Evolutionary conservation across 2,113 vertebrate species (phyloP).

Genomic region (Leucopsar rothschildi): DNA sequence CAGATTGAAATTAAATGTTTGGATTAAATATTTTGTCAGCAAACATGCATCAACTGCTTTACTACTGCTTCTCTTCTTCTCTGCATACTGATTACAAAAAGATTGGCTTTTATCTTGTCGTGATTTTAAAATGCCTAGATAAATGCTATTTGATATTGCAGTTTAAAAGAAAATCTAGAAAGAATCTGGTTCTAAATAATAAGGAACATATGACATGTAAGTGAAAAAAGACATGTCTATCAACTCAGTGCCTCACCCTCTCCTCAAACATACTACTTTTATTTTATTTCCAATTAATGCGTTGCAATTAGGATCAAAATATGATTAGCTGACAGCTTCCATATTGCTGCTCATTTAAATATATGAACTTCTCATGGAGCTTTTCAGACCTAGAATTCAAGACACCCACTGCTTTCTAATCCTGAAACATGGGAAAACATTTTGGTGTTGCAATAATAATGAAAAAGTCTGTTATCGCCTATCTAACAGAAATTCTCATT

Average conservation of each 20-base stretch:
- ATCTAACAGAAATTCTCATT: slow-evolving; percentile 37
- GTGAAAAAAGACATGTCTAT: background rate
- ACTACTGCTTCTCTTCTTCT: slow-evolving; percentile 70
- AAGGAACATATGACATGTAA: background rate
- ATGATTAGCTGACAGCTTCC: background rate
- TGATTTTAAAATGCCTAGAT: slow-evolving; percentile 72
- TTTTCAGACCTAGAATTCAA: slow-evolving; percentile 17
- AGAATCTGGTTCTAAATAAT: slow-evolving; percentile 21
- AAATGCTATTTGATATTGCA: slow-evolving; percentile 63
- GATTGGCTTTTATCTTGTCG: slow-evolving; percentile 78
- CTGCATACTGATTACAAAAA: slow-evolving; percentile 81
- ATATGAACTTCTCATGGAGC: background rate
- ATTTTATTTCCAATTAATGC: background rate
- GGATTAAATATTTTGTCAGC: slow-evolving; percentile 86
- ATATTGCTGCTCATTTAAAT: background rate
- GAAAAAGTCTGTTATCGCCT: background rate
- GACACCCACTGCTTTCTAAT: slow-evolving; percentile 5
- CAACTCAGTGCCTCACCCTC: background rate
- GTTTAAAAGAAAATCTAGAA: slow-evolving; percentile 36
- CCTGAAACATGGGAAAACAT: background rate
- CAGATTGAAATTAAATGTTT: slow-evolving; percentile 87
- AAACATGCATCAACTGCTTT: slow-evolving; percentile 81
- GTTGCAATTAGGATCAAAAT: background rate
- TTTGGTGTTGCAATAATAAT: slow-evolving; percentile 3
- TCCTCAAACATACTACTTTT: background rate